Evolutionary conservation across 2,888 invertebrate genomes (phyloP), one percentile per base, ranked within the genome.

Genomic region (Hirudinaria manillensis): DNA sequence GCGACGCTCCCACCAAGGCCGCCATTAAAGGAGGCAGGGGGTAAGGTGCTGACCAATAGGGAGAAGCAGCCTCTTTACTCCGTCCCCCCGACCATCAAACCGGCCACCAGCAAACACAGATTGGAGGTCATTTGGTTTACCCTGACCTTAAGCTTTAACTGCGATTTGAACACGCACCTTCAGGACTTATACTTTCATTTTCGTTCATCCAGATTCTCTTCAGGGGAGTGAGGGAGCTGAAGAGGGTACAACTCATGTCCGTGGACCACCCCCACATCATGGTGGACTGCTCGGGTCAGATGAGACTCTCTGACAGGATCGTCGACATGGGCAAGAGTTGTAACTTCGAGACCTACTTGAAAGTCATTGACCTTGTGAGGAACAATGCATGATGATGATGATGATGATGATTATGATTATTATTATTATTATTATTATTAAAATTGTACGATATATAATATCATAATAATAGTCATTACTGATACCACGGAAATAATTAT

Each of bases 191-290:
- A 34, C 45, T 21, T 24, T 3, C 10, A 16, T 4, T 74, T 45
- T 61, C 10, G 29, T 61, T 27, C 29, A 1, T 73, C 3, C 53
- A 81, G 79, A 76, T 81, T n/a, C 65, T 81, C 68, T 81, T 79
- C 76, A 80, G 80, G 78, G 81, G 81, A 16, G 76, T 81, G 4
- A 77, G 81, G 32, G 79, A 81, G 27, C 56, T 79, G 34, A 77
- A 77, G 67, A 76, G 78, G 13, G 61, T 80, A 24, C 78, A 79
- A 75, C 75, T 81, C 74, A 24, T 80, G 72, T 61, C 77, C 2
- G 80, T 81, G n/a, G 78, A 79, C 67, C 71, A 76, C 27, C 81
- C 81, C 13, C 74, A 77, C 13, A 75, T 79, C 21, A 78, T 79
- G n/a, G 61, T 81, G 32, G 80, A 81, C 71, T 74, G 75, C 36